These are phyloP conservation scores for Gymnarchus niloticus DNA, from an alignment of 2,113 vertebrate genomes.

Conservation along the genomic window DNA sequence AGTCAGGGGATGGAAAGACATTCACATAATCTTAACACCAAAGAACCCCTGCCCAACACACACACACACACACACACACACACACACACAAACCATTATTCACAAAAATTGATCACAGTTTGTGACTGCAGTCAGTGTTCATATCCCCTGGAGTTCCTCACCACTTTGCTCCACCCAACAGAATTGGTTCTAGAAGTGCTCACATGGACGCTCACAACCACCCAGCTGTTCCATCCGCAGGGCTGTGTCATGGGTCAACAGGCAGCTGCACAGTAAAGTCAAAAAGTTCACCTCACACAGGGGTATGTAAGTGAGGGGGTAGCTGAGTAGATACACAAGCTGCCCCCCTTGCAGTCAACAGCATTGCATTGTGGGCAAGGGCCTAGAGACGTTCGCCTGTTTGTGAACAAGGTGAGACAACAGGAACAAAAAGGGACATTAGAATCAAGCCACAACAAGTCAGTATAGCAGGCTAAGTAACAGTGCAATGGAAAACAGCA, in stretches of 20 bases:
- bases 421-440: not conserved
- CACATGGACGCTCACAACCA: not conserved
- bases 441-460: not conserved
- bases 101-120: not conserved
- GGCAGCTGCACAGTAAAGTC: not conserved
- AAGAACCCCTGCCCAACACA: not conserved
- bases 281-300: not conserved
- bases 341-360: not conserved
- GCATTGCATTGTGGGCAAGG: not conserved
- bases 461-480: not conserved
- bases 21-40: not conserved
- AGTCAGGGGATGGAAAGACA: no score
- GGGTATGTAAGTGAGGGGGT: not conserved
- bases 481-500: not conserved
- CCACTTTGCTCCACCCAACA: not conserved
- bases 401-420: not conserved
- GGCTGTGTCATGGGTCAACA: not conserved
- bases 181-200: not conserved
- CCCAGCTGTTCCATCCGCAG: not conserved
- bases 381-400: conserved; percentile 6
- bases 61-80: not conserved
- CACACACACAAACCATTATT: not conserved
- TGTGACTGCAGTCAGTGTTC: not conserved
- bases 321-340: not conserved
- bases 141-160: not conserved